Base-by-base conservation (phyloP, 2,797 vertebrate species). In the Sorex maritimensis region DNA sequence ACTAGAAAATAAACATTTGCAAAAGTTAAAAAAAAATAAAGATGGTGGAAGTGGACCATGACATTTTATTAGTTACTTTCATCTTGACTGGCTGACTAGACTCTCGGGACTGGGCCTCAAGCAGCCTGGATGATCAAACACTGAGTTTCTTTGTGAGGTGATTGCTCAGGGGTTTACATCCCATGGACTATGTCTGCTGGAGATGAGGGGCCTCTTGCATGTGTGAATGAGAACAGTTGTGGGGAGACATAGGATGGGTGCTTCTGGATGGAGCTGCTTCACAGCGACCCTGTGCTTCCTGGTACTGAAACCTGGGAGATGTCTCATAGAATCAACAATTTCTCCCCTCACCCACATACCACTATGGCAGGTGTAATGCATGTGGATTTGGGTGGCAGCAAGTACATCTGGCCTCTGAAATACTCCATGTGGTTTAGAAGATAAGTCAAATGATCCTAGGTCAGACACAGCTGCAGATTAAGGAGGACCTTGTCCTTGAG, bases 201-300 rank as follows among this genome's bases (percentile, higher is more conserved):
- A 99, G 97, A 99, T 99, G 0, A 99, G 98, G 4, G 98, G 99
- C 91, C 99, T 99, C 98, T 98, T 99, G 97, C 99, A 99, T 38
- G 99, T 98, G 96, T 99, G 99, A 94, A 95, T 99, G 99, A 94
- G 95, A 94, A 86, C 98, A 97, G 0, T 80, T 90, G 0, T 88
- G 97, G 81, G 97, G 95, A 0, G 96, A 96, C 93, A 98, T 98
- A 0, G 99, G 99, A 52, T 52, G 10, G 13, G 49, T 98, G 96
- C 97, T 15, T 61, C 17, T 99, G 98, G 97, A 90, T 99, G 99
- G 77, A 95, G 80, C 98, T 98, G 73, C 95, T 96, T 83, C 98
- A 98, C 81, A 95, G 23, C 0, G 93, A 96, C 26, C 97, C 96
- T 96, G 98, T 97, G 85, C 97, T 97, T 95, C 98, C 99, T n/a